Base-by-base conservation (phyloP, 1,140 invertebrate species). In the Drosophila santomea region DNA sequence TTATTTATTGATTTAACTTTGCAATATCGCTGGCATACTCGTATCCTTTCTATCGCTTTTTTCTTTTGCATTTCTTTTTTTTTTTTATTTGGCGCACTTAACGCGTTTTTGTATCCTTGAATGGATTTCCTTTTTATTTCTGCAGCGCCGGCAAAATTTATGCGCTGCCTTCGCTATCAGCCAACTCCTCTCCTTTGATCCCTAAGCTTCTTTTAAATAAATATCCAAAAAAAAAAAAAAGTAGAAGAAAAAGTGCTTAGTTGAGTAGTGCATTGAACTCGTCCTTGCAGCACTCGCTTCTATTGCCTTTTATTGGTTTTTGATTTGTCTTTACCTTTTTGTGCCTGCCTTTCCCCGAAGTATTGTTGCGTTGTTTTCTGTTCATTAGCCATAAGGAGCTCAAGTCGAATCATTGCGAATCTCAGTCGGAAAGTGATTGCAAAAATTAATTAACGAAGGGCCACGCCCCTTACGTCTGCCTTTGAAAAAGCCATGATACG, bases 1-100 rank as follows among this genome's bases (percentile, higher is more conserved):
- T 89, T 89, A 90, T 89, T 89, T 89, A 89, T 89, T 89, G 85
- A 89, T 89, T 89, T 89, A 89, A 89, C 85, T 88, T 88, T 89
- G 84, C 80, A 83, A 86, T 86, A 82, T 88, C 78, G 77, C 77
- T 57, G 63, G 67, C 64, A 67, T 88, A 25, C 25, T 25, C 25
- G 4, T 25, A 88, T 78, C 54, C 74, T 55, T 77, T 77, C 57
- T 56, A 47, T 56, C 35, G 23, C n/a, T 35, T 47, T 14, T 17
- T 32, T 51, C 11, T 41, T 69, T 48, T 62, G 15, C 8, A 45
- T 20, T 50, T 17, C 54, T 43, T 28, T 61, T 84, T 74, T 25
- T 61, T 39, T 58, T 80, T 67, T 78, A 82, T 78, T 81, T 78
- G 74, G 60, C 64, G 81, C 80, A 79, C 80, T 85, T 80, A 80